phyloP scores from a whole-genome alignment of 2,113 vertebrate genomes.

The Notechis scutatus region DNA sequence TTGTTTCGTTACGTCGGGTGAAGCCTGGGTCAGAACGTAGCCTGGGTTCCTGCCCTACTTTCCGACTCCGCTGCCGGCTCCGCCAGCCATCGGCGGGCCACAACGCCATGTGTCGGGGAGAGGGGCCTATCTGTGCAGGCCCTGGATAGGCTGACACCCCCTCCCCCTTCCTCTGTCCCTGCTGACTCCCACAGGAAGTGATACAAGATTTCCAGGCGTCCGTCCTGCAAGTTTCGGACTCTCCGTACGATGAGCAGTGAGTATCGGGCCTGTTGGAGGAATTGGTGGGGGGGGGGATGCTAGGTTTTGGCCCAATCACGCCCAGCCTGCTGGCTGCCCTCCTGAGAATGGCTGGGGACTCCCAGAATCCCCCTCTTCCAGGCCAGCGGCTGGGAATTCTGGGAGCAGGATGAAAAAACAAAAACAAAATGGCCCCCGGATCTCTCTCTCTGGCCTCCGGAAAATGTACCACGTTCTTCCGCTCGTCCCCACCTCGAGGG shows the following conservation, averaged over 20 bases:
- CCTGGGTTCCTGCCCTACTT: too few species aligned
- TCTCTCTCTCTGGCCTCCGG: too few species aligned
- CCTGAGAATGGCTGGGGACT: not conserved
- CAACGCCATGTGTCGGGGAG: too few species aligned
- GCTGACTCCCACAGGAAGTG: slow-evolving; percentile 64
- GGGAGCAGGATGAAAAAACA: not conserved
- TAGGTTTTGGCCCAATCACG: not conserved
- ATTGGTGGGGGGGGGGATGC: not conserved
- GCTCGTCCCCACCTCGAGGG: too few species aligned
- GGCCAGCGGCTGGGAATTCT: too few species aligned
- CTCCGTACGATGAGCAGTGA: slow-evolving; percentile 80
- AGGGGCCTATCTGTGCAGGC: not conserved
- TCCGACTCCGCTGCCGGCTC: too few species aligned
- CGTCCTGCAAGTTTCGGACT: slow-evolving; percentile 76
- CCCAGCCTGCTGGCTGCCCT: not conserved
- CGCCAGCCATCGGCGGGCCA: too few species aligned
- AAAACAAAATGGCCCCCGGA: not conserved
- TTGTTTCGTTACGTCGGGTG: too few species aligned
- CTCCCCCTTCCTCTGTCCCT: not conserved
- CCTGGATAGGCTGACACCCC: not conserved
- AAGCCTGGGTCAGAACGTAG: too few species aligned
- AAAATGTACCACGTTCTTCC: too few species aligned
- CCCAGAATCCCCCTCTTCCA: not conserved
- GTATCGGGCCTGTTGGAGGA: slow-evolving; percentile 8
- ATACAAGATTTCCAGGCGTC: slow-evolving; percentile 79